Evolutionary conservation across 2,113 vertebrate species (phyloP), one percentile per base, ranked within the genome.

Genomic region (Muntiacus muntjak): DNA sequence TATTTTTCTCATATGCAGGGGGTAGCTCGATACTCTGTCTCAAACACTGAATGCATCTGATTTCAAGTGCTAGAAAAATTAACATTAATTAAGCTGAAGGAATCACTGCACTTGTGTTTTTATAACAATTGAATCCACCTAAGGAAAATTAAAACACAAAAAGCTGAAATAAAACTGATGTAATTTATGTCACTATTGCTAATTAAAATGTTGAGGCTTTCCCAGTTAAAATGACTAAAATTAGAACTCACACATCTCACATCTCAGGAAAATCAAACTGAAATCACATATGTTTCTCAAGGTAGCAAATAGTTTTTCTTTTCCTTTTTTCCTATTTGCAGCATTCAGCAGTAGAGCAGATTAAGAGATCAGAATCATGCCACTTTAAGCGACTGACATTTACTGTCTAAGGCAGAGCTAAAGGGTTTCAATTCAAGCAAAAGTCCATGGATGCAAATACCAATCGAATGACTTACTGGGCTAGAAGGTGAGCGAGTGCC

Each of bases 381-480:
- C 43, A 78, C 92, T 97, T 89, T 89, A 82, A 90, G 87, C 7
- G 57, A 36, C 10, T 94, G 87, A 90, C 96, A 92, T 95, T 88
- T 91, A 89, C 28, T 79, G 11, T 62, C 33, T 90, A 52, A 86
- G n/a, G 16, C 4, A 94, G 40, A 92, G n/a, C 26, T 62, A 79
- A 97, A 96, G 88, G 64, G 81, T 96, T 96, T 85, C 67, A 82
- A 93, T 94, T 90, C 47, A 60, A 97, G 71, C 54, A 64, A n/a
- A 94, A 86, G 28, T 94, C 30, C 36, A 91, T 71, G 36, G 60
- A 98, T 47, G 57, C 33, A 95, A 83, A 87, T 45, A 52, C 3
- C 50, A 74, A 54, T 33, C 3, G 2, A 91, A 88, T 86, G 40
- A 81, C 47, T 95, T 88, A 79, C 45, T 64, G 33, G 15, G 25